Percentiles rank a stretch among this genome's conserved stretches.
These are phyloP conservation scores for Micropoecilia bifurca DNA, from an alignment of 2,797 vertebrate genomes.

Conservation along the genomic window DNA sequence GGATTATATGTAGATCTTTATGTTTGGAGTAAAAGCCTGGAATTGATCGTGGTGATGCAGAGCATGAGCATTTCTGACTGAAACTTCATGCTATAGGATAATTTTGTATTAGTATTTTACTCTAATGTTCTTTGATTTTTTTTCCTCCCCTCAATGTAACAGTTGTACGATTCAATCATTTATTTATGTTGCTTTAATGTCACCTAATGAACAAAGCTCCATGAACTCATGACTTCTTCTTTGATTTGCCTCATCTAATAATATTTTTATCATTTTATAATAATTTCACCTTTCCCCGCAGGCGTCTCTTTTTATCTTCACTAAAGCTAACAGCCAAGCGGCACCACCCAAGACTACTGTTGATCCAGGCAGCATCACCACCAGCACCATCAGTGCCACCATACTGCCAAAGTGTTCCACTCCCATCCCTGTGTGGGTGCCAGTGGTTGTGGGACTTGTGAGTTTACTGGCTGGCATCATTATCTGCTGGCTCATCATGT, in stretches of 20 bases:
- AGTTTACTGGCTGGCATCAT: constrained; percentile 76
- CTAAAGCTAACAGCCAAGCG: constrained; percentile 81
- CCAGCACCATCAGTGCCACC: neutral
- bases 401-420: constrained; percentile 27
- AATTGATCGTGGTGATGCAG: neutral
- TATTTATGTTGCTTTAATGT: neutral
- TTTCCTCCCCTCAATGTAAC: neutral
- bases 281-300: constrained; percentile 51
- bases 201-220: neutral
- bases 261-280: neutral
- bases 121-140: neutral
- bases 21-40: neutral
- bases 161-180: neutral
- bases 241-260: neutral
- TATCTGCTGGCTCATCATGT: constrained; percentile 55
- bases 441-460: constrained; percentile 73
- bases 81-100: neutral
- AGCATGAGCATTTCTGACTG: neutral
- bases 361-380: neutral
- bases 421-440: constrained; percentile 79
- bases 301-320: constrained; percentile 88
- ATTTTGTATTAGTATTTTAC: neutral
- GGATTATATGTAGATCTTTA: neutral
- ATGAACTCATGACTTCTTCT: neutral
- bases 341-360: constrained; percentile 25